Percentiles rank a stretch among this genome's conserved stretches.
These are phyloP conservation scores for Caenorhabditis sinica DNA, from an alignment of 2,888 invertebrate genomes.

Conservation along the genomic window DNA sequence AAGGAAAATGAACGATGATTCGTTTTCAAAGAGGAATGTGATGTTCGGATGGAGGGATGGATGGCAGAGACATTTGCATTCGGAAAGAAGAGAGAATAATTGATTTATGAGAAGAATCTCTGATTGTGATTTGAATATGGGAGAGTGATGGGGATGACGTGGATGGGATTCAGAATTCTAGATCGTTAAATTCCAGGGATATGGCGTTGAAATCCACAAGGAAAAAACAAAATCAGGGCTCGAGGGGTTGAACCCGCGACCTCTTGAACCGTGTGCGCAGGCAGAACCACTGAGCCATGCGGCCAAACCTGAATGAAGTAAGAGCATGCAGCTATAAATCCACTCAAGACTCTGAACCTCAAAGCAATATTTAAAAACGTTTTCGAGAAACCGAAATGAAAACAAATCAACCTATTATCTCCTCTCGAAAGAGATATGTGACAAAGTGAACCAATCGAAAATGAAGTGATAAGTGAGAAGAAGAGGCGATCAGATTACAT, in stretches of 20 bases:
- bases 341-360: no score
- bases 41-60: background rate
- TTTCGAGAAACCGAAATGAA: background rate
- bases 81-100: background rate
- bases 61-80: constrained; percentile 11
- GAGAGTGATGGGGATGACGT: background rate
- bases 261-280: no score
- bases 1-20: background rate
- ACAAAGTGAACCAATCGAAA: constrained; percentile 15
- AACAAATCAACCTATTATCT: constrained; percentile 8
- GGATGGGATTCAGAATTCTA: no score
- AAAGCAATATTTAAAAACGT: no score
- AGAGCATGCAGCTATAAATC: no score
- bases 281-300: no score
- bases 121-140: background rate
- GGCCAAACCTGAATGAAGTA: no score
- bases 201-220: no score
- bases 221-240: no score
- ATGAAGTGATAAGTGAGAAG: constrained; percentile 40
- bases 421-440: constrained; percentile 1
- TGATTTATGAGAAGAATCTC: constrained; percentile 12
- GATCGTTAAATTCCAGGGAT: no score
- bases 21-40: background rate
- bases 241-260: no score
- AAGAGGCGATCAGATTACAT: constrained; percentile 31